Evolutionary conservation across 2,113 vertebrate species (phyloP).

Genomic region (Scartelaos histophorus): DNA sequence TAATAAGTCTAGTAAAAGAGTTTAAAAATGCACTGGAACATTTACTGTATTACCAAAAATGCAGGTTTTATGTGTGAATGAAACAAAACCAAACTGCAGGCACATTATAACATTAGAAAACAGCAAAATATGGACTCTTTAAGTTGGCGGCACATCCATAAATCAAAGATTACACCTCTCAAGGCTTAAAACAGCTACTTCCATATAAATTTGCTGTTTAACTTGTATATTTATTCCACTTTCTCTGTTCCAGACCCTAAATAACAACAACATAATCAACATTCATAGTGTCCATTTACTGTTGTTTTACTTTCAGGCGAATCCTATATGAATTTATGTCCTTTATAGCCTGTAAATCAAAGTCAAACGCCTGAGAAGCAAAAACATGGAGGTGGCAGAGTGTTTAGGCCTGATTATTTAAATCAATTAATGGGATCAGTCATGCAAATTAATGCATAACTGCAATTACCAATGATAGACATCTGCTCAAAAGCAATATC

Average conservation of each 20-base stretch:
- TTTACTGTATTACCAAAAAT: no score
- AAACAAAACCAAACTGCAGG: no score
- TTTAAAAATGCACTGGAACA: no score
- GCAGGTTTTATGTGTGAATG: no score
- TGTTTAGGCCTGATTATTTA: background rate
- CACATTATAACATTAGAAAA: no score
- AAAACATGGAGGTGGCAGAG: background rate
- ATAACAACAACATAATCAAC: conserved; percentile 5
- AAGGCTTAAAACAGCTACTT: conserved; percentile 1
- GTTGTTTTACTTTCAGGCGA: conserved; percentile 1
- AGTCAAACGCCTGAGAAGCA: background rate
- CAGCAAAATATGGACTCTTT: no score
- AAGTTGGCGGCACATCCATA: background rate
- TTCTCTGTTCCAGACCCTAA: background rate
- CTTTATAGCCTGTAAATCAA: background rate
- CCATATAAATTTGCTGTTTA: conserved; percentile 1
- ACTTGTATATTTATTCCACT: background rate
- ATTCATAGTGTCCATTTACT: conserved; percentile 8
- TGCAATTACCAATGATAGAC: background rate
- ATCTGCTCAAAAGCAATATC: background rate
- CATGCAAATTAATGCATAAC: background rate
- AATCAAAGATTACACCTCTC: conserved; percentile 25
- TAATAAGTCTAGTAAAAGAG: no score
- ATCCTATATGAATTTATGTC: background rate
- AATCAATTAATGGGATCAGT: conserved; percentile 11